A percentile compares a stretch with the other conserved stretches of the same genome.
Evolutionary conservation across 2,888 invertebrate species (phyloP).

Genomic region (Cryptus armator): DNA sequence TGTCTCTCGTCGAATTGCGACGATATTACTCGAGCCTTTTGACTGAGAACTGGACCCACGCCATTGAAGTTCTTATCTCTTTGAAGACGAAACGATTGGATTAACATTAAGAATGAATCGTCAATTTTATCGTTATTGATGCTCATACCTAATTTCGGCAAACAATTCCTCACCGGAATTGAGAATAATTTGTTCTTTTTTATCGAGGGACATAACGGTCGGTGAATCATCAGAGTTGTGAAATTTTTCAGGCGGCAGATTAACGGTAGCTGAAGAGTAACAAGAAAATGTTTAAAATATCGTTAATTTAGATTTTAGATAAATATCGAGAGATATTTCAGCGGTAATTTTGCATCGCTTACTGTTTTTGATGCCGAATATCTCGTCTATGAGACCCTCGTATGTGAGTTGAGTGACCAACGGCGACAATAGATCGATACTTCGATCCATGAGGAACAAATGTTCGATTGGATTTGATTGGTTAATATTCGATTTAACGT

Average conservation of each 20-base stretch:
- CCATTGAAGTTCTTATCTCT: slow-evolving; percentile 97
- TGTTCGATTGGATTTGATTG: slow-evolving; percentile 91
- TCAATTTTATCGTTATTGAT: not conserved
- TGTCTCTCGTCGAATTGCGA: slow-evolving; percentile 94
- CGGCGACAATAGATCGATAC: slow-evolving; percentile 96
- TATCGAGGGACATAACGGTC: slow-evolving; percentile 88
- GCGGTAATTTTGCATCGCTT: slow-evolving; percentile 68
- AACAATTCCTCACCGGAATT: slow-evolving; percentile 96
- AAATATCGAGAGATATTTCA: no score
- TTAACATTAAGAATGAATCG: not conserved
- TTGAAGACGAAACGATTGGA: not conserved
- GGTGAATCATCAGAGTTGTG: slow-evolving; percentile 88
- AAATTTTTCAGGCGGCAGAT: slow-evolving; percentile 95
- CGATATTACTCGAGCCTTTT: slow-evolving; percentile 94
- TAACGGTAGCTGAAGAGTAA: slow-evolving; percentile 88
- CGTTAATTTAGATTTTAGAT: no score
- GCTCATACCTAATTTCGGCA: slow-evolving; percentile 89
- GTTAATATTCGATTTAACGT: slow-evolving; percentile 86
- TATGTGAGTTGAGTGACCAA: slow-evolving; percentile 98
- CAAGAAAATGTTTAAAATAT: not conserved
- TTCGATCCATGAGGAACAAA: slow-evolving; percentile 95
- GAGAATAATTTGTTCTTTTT: slow-evolving; percentile 91
- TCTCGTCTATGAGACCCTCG: slow-evolving; percentile 98
- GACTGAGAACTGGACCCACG: slow-evolving; percentile 93
- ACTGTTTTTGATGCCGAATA: slow-evolving; percentile 94